Base-by-base conservation (phyloP, 2,888 invertebrate genomes). In the Oxystoma pomonae region DNA sequence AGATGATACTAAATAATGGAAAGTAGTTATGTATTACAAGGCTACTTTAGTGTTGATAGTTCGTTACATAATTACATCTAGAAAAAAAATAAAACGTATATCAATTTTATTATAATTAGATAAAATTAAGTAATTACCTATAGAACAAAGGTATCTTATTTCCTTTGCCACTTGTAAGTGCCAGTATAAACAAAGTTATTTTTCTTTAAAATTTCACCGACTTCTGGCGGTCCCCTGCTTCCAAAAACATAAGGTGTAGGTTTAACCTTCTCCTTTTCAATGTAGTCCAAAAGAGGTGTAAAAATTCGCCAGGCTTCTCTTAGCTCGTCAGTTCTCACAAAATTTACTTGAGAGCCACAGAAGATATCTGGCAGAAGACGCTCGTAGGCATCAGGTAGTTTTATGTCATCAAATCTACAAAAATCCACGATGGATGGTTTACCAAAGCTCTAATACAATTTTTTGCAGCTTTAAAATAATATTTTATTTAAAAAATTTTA, bases 251-350 rank as follows among this genome's bases (percentile, higher is more conserved):
- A 98, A 0, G 89, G 84, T 66, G 91, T 86, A 0, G 98, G 97
- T 71, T 83, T 82, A 0, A 90, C 81, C 69, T 85, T 87, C 63
- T 90, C 86, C 0, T 81, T 80, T 76, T 98, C 97, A 65, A 98
- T 90, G 74, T 87, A 79, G 76, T 97, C 92, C 35, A 99, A 83
- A 52, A 98, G 82, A 0, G 93, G 93, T 0, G 98, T 98, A 76
- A 99, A 98, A 72, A 99, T 96, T 73, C 96, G 87, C 98, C 98
- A 98, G 2, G 97, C 96, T 78, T 98, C 95, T 56, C 90, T 89
- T 62, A 99, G 81, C 77, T 99, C 98, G 81, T 99, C 98, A 67
- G 91, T 91, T 56, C 98, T 88, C 0, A 99, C 98, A 82, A 99
- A 99, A 82, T 98, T 96, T 91, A 98, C 97, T 83, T 98, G 97